Base-by-base conservation (phyloP, 2,888 invertebrate genomes). In the Melanargia galathea region DNA sequence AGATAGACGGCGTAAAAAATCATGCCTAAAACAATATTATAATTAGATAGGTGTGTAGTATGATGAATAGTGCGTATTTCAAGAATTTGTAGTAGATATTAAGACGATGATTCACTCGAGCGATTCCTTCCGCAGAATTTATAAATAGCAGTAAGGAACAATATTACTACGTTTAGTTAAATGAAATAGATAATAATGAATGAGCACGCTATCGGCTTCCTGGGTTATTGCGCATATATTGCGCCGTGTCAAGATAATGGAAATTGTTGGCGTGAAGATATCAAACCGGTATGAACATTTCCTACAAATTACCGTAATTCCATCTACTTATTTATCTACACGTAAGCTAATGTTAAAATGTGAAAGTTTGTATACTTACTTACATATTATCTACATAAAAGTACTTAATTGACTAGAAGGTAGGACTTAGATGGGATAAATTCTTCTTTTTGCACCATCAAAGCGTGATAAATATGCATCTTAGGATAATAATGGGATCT, bases 161-260 rank as follows among this genome's bases (percentile, higher is more conserved):
- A 77, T n/a, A n/a, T 79, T 77, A 76, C 72, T 72, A 68, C 63
- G 68, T 63, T 72, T 66, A 70, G 70, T 75, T n/a, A 76, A 76
- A 78, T 77, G 73, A 77, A 70, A 73, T 73, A 76, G 73, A 70
- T 77, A 77, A 77, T 84, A 77, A 77, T 84, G 80, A 86, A 86
- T 86, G 83, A 79, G 75, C 71, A 77, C 81, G 79, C 81, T 86
- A 87, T 85, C 85, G 80, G 81, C 83, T 84, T 86, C 85, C 87
- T 84, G 85, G 73, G 74, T 83, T 82, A 83, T 63, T 82, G 75
- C 72, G 73, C 70, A 76, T 80, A 79, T 78, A 80, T 82, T 82
- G 84, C 80, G 62, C 20, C 52, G 60, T 60, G 67, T 68, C 60
- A 70, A 73, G 73, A 72, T 74, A 72, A 70, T 67, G 51, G 61